Evolutionary conservation across 2,888 invertebrate genomes (phyloP), one percentile per base, ranked within the genome.

Genomic region (Clivina fossor): DNA sequence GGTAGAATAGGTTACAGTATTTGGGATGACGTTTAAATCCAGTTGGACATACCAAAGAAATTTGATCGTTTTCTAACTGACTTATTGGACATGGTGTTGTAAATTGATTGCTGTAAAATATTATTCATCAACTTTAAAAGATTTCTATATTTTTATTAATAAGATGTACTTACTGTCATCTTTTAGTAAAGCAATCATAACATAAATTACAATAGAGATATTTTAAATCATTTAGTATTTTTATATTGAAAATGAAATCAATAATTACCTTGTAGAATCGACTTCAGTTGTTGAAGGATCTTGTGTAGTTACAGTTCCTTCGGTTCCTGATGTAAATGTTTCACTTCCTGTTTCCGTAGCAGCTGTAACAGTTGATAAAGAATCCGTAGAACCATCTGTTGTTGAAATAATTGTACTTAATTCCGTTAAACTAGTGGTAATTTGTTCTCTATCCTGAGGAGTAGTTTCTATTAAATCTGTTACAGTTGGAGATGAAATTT

Each of bases 21-120:
- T 86, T 88, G 0, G 91, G 90, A 78, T 92, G 90, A 60, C 89
- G 78, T 66, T 80, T 81, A 73, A 92, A 91, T 28, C 90, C 90
- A 4, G 90, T 88, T 5, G 91, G 91, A 68, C 91, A 92, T 1
- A 89, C 81, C 54, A 85, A 80, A 9, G 84, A 73, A 60, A 84
- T 77, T 73, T 91, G 90, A 59, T 87, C 84, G 15, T 83, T 81
- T 47, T 84, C 82, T 7, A 85, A 74, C 63, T 84, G 80, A 74
- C 71, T 80, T 77, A 69, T 80, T 68, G 71, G 74, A 62, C 74
- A 74, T 22, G 67, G 65, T 22, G 66, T 64, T 40, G 67, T 65
- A 38, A 26, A 35, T 44, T 53, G 44, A 16, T 53, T 53, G 9
- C 18, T 7, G 16, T n/a, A n/a, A n/a, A n/a, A n/a, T n/a, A n/a